These are phyloP conservation scores for Trigoniulus corallinus DNA, from an alignment of 1,140 invertebrate genomes.

Conservation along the genomic window DNA sequence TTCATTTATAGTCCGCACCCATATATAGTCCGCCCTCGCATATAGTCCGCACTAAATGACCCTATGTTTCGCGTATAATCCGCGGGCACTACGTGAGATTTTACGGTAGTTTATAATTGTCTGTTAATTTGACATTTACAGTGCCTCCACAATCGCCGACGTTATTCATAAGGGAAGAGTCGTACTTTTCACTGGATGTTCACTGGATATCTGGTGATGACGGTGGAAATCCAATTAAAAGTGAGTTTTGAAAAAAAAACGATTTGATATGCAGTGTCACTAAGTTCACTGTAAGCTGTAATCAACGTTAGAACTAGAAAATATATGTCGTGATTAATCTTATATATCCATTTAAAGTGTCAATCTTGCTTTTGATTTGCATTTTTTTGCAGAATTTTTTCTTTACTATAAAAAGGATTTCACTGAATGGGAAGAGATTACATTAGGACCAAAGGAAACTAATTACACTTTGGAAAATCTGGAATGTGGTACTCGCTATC, in stretches of 20 bases:
- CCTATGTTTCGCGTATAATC: too few species aligned
- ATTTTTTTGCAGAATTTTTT: constrained; percentile 36
- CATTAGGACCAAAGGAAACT: neutral
- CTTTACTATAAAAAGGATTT: constrained; percentile 84
- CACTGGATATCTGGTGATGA: neutral
- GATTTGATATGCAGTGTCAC: too few species aligned
- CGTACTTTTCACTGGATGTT: neutral
- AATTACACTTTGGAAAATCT: constrained; percentile 72
- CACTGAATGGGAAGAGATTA: constrained; percentile 57
- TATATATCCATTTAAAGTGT: neutral
- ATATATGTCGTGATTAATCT: neutral
- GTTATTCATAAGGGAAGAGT: neutral
- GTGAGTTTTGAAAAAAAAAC: neutral
- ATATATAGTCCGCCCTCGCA: neutral
- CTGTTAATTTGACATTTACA: neutral
- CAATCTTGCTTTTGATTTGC: neutral
- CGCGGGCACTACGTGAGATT: too few species aligned
- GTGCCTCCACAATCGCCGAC: constrained; percentile 3
- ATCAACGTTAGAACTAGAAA: constrained; percentile 1
- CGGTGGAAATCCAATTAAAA: constrained; percentile 2
- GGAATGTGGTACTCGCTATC: constrained; percentile 78
- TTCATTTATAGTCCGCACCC: too few species aligned
- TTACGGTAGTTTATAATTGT: too few species aligned
- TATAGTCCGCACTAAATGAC: neutral
- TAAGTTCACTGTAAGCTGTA: neutral